Conservation (phyloP, 2,888 invertebrate genomes). For the Drosophila hamatofila region DNA sequence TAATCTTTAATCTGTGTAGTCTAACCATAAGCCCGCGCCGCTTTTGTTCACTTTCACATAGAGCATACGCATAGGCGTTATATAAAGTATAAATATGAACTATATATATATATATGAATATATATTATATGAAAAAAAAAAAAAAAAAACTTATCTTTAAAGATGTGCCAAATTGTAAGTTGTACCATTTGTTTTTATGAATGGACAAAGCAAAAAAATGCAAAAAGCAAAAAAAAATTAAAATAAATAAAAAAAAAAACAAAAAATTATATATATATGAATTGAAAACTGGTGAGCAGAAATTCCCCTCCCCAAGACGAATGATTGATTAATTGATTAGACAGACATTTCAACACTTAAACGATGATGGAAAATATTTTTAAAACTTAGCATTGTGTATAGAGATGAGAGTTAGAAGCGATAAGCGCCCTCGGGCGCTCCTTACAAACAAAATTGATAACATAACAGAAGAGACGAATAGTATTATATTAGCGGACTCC, state of each 20-base stretch:
- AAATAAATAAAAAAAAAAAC: constrained; percentile 53
- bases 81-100: constrained; percentile 71
- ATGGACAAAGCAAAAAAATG: constrained; percentile 71
- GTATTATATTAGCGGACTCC: constrained; percentile 66
- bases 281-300: constrained; percentile 47
- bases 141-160: constrained; percentile 78
- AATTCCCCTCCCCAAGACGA: constrained; percentile 27
- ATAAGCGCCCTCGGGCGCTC: constrained; percentile 58
- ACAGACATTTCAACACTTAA: constrained; percentile 65
- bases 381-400: constrained; percentile 80
- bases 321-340: constrained; percentile 46
- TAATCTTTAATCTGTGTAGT: constrained; percentile 69
- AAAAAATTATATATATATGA: constrained; percentile 48
- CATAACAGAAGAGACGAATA: constrained; percentile 47
- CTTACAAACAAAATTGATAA: constrained; percentile 75
- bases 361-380: constrained; percentile 74
- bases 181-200: constrained; percentile 82
- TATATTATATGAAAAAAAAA: constrained; percentile 47
- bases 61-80: constrained; percentile 70
- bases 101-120: constrained; percentile 56
- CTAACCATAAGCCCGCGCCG: constrained; percentile 75
- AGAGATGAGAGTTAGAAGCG: constrained; percentile 54
- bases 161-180: constrained; percentile 85
- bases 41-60: constrained; percentile 79
- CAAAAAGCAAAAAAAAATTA: constrained; percentile 72